Evolutionary conservation across 2,888 invertebrate species (phyloP).

Genomic region (Leucophenga maculata): DNA sequence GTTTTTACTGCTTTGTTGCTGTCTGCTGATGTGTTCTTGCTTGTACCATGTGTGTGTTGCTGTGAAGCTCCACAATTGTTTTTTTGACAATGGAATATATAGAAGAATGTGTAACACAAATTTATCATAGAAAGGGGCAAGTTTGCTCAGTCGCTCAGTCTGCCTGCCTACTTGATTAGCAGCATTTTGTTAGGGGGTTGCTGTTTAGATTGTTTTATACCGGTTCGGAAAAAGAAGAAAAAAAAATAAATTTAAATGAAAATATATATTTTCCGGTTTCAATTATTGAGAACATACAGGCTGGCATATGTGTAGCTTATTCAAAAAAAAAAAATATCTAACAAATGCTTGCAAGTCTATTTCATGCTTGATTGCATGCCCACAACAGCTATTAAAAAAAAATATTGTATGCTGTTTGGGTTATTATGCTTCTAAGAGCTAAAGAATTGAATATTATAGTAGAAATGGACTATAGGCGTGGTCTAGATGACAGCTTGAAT

Average conservation of each 20-base stretch:
- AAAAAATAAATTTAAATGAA: constrained; percentile 61
- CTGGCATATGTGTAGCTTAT: neutral
- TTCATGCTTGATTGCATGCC: constrained; percentile 60
- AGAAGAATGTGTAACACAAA: constrained; percentile 3
- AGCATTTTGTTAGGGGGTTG: constrained; percentile 3
- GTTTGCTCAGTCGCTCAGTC: neutral
- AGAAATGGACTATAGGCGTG: neutral
- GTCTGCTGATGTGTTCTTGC: constrained; percentile 22
- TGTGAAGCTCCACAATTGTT: constrained; percentile 52
- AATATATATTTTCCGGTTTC: constrained; percentile 70
- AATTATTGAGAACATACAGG: constrained; percentile 51
- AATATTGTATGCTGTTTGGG: too few species aligned
- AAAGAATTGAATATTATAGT: neutral
- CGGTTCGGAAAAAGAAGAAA: neutral
- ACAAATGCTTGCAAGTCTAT: constrained; percentile 43
- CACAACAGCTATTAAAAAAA: constrained; percentile 34
- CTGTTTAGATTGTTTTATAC: neutral
- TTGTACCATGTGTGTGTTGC: neutral
- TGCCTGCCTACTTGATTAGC: constrained; percentile 5
- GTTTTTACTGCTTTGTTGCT: constrained; percentile 12
- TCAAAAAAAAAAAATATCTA: neutral
- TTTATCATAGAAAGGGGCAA: neutral
- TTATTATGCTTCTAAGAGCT: constrained; percentile 6
- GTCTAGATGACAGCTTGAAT: neutral
- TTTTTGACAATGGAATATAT: constrained; percentile 52